phyloP scores from a whole-genome alignment of 2,888 invertebrate species.

The Lepidocyrtoides sp. region DNA sequence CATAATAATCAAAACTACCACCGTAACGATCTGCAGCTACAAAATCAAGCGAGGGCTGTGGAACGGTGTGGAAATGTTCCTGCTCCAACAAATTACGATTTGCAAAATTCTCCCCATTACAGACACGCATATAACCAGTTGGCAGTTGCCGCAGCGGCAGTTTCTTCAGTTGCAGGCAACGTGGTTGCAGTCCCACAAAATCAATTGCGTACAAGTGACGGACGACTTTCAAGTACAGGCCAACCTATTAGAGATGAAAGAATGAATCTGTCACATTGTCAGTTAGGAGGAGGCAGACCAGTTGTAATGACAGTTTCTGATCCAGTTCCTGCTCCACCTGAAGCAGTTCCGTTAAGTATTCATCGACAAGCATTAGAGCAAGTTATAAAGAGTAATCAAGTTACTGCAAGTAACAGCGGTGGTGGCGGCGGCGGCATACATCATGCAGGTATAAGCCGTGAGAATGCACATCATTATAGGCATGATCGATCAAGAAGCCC shows the following conservation, averaged over 20 bases:
- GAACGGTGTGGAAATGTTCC: not conserved
- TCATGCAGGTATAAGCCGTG: too few relatives aligned
- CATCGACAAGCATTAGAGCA: constrained; percentile 67
- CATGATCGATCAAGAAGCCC: not conserved
- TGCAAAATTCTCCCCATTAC: constrained; percentile 55
- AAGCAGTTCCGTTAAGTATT: constrained; percentile 55
- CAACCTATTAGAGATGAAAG: not conserved
- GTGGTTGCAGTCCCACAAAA: not conserved
- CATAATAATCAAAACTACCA: constrained; percentile 1
- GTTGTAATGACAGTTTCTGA: constrained; percentile 33
- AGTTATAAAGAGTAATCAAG: constrained; percentile 64
- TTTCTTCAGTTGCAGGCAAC: constrained; percentile 1
- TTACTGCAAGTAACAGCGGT: not conserved
- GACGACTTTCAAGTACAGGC: not conserved
- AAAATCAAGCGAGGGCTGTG: not conserved
- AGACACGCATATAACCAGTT: constrained; percentile 64
- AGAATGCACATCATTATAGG: not conserved
- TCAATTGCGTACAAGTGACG: not conserved
- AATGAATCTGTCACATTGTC: not conserved
- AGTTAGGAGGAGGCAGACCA: not conserved
- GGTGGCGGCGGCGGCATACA: not conserved
- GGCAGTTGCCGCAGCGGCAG: constrained; percentile 47
- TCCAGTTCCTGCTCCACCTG: constrained; percentile 56
- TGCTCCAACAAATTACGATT: constrained; percentile 35
- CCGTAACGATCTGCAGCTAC: constrained; percentile 8